Percentiles rank a stretch among this genome's conserved stretches.
Evolutionary conservation across 2,797 vertebrate species (phyloP).

Genomic region (Ctenopoma multispine): DNA sequence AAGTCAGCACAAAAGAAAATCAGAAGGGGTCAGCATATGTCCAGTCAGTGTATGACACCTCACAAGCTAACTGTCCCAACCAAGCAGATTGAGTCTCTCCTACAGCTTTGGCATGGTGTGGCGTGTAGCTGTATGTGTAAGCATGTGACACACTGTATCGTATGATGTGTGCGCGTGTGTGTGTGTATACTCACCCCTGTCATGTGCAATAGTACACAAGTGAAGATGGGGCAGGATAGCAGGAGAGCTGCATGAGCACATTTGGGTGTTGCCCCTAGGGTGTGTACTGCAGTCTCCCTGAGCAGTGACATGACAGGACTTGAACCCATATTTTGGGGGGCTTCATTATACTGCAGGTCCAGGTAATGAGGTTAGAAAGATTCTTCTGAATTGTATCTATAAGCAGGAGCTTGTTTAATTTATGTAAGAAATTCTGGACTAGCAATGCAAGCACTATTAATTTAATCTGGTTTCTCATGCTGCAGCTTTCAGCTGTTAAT

Average conservation of each 20-base stretch:
- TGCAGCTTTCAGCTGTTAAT: no score
- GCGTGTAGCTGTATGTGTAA: constrained; percentile 27
- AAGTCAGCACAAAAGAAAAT: constrained; percentile 81
- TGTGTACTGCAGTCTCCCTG: constrained; percentile 53
- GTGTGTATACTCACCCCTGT: constrained; percentile 54
- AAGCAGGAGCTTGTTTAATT: constrained; percentile 24
- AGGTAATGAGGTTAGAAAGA: constrained; percentile 65
- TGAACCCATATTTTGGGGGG: constrained; percentile 49
- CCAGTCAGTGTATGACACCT: constrained; percentile 80
- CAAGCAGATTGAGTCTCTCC: constrained; percentile 72
- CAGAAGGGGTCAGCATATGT: constrained; percentile 83
- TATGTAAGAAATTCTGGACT: not conserved
- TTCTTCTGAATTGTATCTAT: constrained; percentile 2
- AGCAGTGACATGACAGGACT: constrained; percentile 70
- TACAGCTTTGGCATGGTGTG: constrained; percentile 43
- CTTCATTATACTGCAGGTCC: constrained; percentile 56
- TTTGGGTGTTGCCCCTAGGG: constrained; percentile 75
- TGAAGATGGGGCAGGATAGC: constrained; percentile 77
- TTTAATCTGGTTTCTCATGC: not conserved
- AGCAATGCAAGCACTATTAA: not conserved
- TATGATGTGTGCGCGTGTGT: constrained; percentile 14
- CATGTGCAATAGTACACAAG: constrained; percentile 72
- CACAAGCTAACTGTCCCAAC: constrained; percentile 75
- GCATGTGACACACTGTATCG: constrained; percentile 30
- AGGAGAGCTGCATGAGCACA: constrained; percentile 83